phyloP scores from a whole-genome alignment of 2,797 vertebrate genomes.

The Glossophaga mutica region DNA sequence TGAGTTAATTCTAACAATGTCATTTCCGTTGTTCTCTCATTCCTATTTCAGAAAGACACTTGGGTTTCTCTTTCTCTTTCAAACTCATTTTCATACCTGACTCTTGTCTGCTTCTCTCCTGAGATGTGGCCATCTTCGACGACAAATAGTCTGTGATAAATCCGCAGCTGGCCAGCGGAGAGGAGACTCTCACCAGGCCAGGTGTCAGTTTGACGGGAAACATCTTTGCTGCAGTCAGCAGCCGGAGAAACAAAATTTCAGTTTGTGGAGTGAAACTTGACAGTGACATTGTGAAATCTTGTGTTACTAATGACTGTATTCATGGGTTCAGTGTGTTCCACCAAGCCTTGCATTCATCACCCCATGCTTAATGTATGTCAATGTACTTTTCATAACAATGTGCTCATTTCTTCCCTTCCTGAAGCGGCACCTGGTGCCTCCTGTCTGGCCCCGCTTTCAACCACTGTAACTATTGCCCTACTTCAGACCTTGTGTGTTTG shows the following conservation, averaged over 20 bases:
- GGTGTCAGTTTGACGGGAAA: background rate
- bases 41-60: conserved; percentile 12
- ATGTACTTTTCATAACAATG: conserved; percentile 1
- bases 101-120: background rate
- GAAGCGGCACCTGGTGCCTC: background rate
- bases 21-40: conserved; percentile 8
- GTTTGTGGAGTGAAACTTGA: background rate
- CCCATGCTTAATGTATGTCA: background rate
- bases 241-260: background rate
- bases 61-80: background rate
- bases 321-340: background rate
- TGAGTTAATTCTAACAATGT: background rate
- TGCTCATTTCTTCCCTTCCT: background rate
- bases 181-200: background rate
- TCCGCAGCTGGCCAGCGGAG: background rate
- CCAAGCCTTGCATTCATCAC: background rate
- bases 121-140: background rate
- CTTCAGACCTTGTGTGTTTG: background rate
- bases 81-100: background rate
- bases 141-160: conserved; percentile 38
- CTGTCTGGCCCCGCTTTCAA: background rate
- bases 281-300: background rate
- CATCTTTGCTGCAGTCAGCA: conserved; percentile 27
- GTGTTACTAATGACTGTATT: conserved; percentile 9
- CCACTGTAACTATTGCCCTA: background rate